Base-by-base conservation (phyloP, 2,888 invertebrate species). In the Argyresthia goedartella region DNA sequence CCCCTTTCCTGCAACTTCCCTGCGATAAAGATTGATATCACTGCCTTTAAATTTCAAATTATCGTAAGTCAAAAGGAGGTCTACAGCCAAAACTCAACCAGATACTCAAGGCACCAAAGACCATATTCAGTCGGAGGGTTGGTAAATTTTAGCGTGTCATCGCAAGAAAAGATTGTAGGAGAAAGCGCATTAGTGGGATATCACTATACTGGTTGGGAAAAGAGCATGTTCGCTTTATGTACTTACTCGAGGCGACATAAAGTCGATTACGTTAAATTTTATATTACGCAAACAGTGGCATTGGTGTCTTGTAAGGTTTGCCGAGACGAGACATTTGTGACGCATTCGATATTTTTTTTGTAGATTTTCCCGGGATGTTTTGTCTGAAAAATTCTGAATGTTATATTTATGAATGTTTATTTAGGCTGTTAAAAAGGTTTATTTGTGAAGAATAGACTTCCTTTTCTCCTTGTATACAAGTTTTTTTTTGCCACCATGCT, bases 1-100 rank as follows among this genome's bases (percentile, higher is more conserved):
- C 66, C 67, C 62, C 64, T 70, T 73, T 72, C 77, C 74, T 71
- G 73, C 74, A 73, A 80, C 80, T 82, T 84, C 79, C 84, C 78
- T 76, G 73, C 84, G 80, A 81, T 84, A 86, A 84, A 85, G 84
- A 85, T 85, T 84, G 85, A 82, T 82, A 81, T 82, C 76, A 69
- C 62, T 58, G 69, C 74, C 71, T 73, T 76, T 76, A 76, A 78
- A 70, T 74, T 76, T 71, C 71, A 65, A 79, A 80, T 80, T 79
- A 81, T 76, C 81, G 69, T 79, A 82, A 76, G 73, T 76, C 73
- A 63, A 65, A 57, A 57, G 50, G 39, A 39, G 54, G 44, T 41
- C 53, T 56, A 59, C 69, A 74, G 60, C 59, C 64, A 52, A 77
- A 75, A 71, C 54, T 63, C 59, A 55, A 65, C 78, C 67, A 58